Evolutionary conservation across 2,113 vertebrate species (phyloP), one percentile per base, ranked within the genome.

Genomic region (Platysternon megacephalum): DNA sequence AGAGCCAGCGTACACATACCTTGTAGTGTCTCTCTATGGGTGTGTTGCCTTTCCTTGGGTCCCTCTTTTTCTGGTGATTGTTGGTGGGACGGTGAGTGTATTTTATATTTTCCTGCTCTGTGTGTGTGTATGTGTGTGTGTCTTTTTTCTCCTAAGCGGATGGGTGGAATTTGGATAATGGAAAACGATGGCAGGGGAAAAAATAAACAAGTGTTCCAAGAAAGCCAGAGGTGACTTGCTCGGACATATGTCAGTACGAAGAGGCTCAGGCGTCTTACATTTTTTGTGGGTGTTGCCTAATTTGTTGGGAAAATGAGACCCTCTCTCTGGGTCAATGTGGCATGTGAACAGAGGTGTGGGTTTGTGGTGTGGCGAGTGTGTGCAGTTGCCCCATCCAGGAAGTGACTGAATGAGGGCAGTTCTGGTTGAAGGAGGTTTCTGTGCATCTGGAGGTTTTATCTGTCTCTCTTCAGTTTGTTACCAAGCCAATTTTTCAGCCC

Each of bases 341-440:
- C 55, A 1, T 5, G 3, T 1, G 6, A 44, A 83, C 53, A 84
- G 82, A 14, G 58, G 52, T 32, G 58, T 32, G 11, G 0, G 72
- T 4, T 0, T 0, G 1, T 82, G 3, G 7, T 61, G 3, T 0
- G 1, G 49, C 58, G 1, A 21, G 0, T 0, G 24, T 1, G 21
- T 22, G 42, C 7, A 61, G 53, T 42, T 82, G n/a, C 81, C 42
- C 0, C 26, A 0, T 3, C 1, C 0, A 3, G 84, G n/a, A 0
- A 0, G 72, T 22, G 6, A 22, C 42, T 24, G 0, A 0, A 16
- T 1, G 1, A 1, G 16, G 89, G 87, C 85, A 22, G 74, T 26
- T 39, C 55, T 80, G 42, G 32, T 42, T 17, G 74, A 4, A 29
- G 49, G 29, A 3, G 24, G 10, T 24, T 61, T 44, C 85, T 80